These are phyloP conservation scores for Drosophila histrio DNA, from an alignment of 2,888 invertebrate species.

Conservation along the genomic window DNA sequence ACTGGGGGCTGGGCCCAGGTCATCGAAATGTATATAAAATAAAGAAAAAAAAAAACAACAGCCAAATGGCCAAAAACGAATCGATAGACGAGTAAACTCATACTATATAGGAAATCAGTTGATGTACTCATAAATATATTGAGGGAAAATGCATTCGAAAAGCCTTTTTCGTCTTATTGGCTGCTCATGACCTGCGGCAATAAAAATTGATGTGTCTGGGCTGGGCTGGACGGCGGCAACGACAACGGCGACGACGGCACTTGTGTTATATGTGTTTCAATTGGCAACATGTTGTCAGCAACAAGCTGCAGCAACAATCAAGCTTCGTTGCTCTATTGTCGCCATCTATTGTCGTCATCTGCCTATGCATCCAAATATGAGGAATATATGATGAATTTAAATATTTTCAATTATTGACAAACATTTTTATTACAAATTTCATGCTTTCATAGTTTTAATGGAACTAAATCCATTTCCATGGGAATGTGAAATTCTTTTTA, in stretches of 20 bases:
- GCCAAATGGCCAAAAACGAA: conserved; percentile 2
- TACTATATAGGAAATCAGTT: conserved; percentile 33
- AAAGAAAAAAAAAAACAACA: too few species aligned
- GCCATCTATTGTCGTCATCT: too few species aligned
- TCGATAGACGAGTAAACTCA: conserved; percentile 12
- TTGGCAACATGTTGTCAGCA: conserved; percentile 16
- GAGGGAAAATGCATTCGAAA: conserved; percentile 37
- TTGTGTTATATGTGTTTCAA: conserved; percentile 27
- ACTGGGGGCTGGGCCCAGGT: conserved; percentile 39
- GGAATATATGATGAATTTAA: too few species aligned
- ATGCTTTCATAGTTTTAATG: too few species aligned
- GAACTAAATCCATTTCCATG: too few species aligned
- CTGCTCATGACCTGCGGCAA: conserved; percentile 76
- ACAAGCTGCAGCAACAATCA: conserved; percentile 30
- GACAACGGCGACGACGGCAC: not conserved
- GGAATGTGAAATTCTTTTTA: too few species aligned
- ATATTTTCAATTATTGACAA: too few species aligned
- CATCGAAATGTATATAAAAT: conserved; percentile 16
- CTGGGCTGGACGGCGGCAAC: conserved; percentile 6
- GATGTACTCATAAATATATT: conserved; percentile 32
- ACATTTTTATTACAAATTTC: too few species aligned
- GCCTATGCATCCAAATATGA: too few species aligned
- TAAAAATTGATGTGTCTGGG: conserved; percentile 52
- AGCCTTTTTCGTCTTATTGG: conserved; percentile 62
- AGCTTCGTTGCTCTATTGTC: not conserved